phyloP scores from a whole-genome alignment of 2,113 vertebrate species.

The Sprattus sprattus region DNA sequence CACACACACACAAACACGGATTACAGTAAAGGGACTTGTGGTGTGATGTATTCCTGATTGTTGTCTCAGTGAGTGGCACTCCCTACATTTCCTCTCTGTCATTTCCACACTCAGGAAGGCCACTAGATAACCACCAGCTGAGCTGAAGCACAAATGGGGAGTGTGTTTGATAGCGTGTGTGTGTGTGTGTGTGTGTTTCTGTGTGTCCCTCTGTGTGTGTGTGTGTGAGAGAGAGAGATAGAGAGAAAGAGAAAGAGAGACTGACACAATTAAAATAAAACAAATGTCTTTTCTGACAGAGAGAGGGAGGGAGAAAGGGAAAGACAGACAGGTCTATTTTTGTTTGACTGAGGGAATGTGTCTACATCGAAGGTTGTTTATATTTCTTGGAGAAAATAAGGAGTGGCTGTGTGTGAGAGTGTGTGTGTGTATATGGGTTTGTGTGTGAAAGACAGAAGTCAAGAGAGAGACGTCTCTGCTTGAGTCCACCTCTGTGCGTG shows the following conservation, averaged over 20 bases:
- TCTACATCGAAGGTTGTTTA: not conserved
- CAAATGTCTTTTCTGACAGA: not conserved
- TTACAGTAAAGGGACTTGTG: not conserved
- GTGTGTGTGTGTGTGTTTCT: constrained; percentile 13
- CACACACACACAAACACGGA: not conserved
- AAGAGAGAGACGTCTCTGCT: not conserved
- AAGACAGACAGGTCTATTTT: not conserved
- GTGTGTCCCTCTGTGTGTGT: not conserved
- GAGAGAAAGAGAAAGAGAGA: no score
- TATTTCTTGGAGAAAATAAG: not conserved
- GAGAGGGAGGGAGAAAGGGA: not conserved
- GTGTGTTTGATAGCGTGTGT: constrained; percentile 16
- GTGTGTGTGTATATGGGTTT: constrained; percentile 33
- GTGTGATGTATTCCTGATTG: not conserved
- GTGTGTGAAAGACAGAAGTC: constrained; percentile 13
- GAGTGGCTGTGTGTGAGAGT: not conserved
- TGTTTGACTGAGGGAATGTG: not conserved
- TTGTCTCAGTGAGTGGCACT: not conserved
- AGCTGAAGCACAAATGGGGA: constrained; percentile 30
- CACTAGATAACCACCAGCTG: constrained; percentile 3
- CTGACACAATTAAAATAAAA: not conserved
- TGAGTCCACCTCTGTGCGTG: not conserved
- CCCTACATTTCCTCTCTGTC: not conserved
- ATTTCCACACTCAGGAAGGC: not conserved
- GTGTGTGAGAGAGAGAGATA: no score